These are phyloP conservation scores for Grammomys surdaster DNA, from an alignment of 2,113 vertebrate species.

Conservation along the genomic window DNA sequence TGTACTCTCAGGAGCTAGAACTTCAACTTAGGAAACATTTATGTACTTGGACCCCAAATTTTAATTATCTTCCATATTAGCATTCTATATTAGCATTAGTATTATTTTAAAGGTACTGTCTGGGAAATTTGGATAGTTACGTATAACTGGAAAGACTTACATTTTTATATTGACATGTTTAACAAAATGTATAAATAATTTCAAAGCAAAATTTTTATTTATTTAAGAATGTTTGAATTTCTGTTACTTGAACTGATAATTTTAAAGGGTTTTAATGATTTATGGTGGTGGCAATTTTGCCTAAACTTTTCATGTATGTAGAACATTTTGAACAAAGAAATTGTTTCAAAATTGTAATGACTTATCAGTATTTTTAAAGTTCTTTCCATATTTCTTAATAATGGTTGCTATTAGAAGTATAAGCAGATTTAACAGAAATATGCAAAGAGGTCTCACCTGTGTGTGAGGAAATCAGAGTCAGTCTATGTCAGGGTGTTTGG, in stretches of 20 bases:
- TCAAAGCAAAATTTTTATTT: background rate
- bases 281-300: background rate
- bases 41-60: background rate
- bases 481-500: background rate
- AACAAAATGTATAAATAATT: background rate
- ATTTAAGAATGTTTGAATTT: constrained; percentile 9
- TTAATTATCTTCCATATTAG: background rate
- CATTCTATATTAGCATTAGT: background rate
- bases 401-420: background rate
- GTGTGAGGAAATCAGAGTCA: background rate
- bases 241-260: background rate
- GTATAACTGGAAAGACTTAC: background rate
- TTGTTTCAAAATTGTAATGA: background rate
- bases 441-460: background rate
- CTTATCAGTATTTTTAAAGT: background rate
- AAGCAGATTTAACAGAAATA: background rate
- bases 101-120: background rate
- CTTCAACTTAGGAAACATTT: background rate
- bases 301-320: background rate
- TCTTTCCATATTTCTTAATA: background rate
- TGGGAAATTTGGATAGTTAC: background rate
- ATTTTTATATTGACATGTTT: background rate
- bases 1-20: background rate
- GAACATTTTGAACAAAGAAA: background rate
- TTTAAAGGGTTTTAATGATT: constrained; percentile 41